phyloP scores from a whole-genome alignment of 2,888 invertebrate species.

The Rhaphigaster nebulosa region DNA sequence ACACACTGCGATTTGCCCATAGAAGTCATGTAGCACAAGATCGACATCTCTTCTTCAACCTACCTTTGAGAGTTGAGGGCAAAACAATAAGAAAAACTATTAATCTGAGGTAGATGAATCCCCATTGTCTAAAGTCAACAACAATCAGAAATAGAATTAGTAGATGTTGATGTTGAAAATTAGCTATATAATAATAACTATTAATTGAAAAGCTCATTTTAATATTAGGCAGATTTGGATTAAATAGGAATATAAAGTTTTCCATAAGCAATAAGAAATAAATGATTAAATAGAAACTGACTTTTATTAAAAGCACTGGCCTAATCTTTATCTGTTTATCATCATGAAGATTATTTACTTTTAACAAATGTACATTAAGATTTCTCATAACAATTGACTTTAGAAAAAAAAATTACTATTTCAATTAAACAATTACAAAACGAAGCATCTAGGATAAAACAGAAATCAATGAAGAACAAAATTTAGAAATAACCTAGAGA shows the following conservation, averaged over 20 bases:
- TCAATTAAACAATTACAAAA: neutral
- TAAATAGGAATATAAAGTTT: neutral
- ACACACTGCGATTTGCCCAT: conserved; percentile 56
- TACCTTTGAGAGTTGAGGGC: conserved; percentile 57
- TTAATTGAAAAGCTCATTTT: conserved; percentile 11
- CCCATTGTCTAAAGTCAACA: conserved; percentile 58
- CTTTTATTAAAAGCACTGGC: neutral
- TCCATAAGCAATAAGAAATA: neutral
- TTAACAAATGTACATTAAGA: neutral
- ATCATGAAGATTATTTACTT: neutral
- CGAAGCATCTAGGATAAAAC: conserved; percentile 32
- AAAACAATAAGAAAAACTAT: conserved; percentile 60
- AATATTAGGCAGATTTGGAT: neutral
- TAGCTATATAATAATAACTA: conserved; percentile 41
- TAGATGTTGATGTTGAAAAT: conserved; percentile 52
- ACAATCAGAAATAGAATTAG: conserved; percentile 58
- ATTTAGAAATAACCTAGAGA: conserved; percentile 21
- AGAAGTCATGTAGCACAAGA: conserved; percentile 54
- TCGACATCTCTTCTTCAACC: conserved; percentile 54
- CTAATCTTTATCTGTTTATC: neutral
- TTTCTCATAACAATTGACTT: conserved; percentile 6
- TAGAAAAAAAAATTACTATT: conserved; percentile 21
- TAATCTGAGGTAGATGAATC: conserved; percentile 54
- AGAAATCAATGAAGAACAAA: conserved; percentile 18
- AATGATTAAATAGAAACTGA: neutral